These are phyloP conservation scores for Neodon shergylaensis DNA, from an alignment of 2,113 vertebrate genomes.

Conservation along the genomic window DNA sequence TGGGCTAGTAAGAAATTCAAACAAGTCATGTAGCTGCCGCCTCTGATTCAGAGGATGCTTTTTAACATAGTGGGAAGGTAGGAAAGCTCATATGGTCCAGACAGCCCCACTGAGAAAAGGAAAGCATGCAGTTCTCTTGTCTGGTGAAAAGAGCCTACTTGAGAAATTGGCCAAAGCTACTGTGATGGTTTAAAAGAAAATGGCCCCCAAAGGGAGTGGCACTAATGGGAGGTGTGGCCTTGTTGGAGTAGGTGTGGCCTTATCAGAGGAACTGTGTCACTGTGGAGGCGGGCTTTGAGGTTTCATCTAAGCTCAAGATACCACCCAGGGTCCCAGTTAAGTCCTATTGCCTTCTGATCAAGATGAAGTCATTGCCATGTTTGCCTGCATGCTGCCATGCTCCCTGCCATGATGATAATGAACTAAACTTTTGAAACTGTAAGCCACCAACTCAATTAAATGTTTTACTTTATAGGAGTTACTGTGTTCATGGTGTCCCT, in stretches of 20 bases:
- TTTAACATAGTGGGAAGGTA: not conserved
- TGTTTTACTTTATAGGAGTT: not conserved
- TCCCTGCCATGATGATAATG: not conserved
- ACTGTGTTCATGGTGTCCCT: not conserved
- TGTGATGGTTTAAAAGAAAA: not conserved
- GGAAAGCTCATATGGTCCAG: constrained; percentile 1
- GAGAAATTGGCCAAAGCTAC: not conserved
- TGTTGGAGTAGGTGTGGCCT: not conserved
- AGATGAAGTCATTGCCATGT: not conserved
- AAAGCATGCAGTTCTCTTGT: not conserved
- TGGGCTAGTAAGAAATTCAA: not conserved
- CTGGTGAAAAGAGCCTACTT: not conserved
- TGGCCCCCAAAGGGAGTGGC: not conserved
- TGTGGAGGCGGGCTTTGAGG: not conserved
- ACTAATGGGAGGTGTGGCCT: not conserved
- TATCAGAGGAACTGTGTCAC: not conserved
- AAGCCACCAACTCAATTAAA: not conserved
- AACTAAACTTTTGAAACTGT: not conserved
- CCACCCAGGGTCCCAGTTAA: not conserved
- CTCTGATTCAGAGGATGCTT: not conserved
- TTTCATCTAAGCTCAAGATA: not conserved
- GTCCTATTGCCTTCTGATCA: not conserved
- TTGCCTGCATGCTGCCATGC: not conserved
- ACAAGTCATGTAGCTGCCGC: not conserved
- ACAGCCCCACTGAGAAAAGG: not conserved